phyloP scores from a whole-genome alignment of 2,113 vertebrate species.

The Athene noctua region DNA sequence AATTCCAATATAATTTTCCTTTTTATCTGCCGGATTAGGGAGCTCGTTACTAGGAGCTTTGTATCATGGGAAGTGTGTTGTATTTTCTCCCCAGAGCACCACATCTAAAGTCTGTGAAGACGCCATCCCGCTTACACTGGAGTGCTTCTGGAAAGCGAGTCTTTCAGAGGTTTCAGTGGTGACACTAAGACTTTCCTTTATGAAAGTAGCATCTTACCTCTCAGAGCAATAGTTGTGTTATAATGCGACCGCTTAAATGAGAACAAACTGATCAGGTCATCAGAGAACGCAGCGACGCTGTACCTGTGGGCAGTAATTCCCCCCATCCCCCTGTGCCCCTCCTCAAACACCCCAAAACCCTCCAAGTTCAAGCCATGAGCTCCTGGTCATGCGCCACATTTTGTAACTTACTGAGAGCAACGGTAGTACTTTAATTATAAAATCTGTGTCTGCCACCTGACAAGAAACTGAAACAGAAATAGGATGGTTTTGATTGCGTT shows the following conservation, averaged over 20 bases:
- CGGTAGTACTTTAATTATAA: not conserved
- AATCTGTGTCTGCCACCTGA: accelerated
- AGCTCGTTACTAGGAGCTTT: not conserved
- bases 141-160: not conserved
- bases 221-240: not conserved
- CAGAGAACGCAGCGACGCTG: accelerated
- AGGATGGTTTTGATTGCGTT: accelerated
- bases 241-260: not conserved
- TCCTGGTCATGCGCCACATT: not conserved
- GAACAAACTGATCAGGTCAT: not conserved
- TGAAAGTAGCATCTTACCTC: not conserved
- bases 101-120: not conserved
- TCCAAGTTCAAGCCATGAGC: not conserved
- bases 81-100: not conserved
- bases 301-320: not conserved
- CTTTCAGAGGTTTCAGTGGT: not conserved
- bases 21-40: not conserved
- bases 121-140: not conserved
- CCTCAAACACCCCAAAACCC: not conserved
- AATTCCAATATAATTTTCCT: accelerated
- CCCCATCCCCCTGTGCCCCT: not conserved
- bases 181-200: not conserved
- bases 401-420: not conserved
- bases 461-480: not conserved
- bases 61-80: not conserved